Evolutionary conservation across 92 coral and sea anemone species (phyloP), one percentile per base, ranked within the genome.

Genomic region (Bergia sp.): DNA sequence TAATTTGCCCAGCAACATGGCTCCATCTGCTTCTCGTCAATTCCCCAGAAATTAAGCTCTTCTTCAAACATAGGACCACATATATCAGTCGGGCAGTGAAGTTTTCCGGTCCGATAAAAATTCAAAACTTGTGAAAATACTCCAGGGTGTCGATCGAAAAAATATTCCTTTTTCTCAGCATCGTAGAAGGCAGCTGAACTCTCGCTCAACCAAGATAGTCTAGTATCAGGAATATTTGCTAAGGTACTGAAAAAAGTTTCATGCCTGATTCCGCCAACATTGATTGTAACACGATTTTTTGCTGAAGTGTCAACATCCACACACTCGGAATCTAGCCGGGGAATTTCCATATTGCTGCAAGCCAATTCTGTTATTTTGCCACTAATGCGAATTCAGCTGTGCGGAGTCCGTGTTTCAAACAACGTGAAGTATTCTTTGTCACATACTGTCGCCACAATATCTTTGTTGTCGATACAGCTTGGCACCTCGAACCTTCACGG

Each of bases 31-130:
- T 95, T 93, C 40, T 95, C 98, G 82, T 95, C 98, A 73, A 95
- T 94, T 73, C 98, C 98, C 98, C 98, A 95, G 82, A 95, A 95
- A 2, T 57, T 79, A n/a, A 95, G 86, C 41, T 95, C 98, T 66
- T 95, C 98, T 50, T 95, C 98, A 75, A 92, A 95, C 96, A 95
- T 91, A 18, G 98, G 98, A 1, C 98, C 98, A 39, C 98, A 95
- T 92, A 95, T 95, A 64, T 94, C 98, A 12, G 94, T 92, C 13
- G 98, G 98, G 69, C 95, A 95, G 77, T 95, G 98, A 8, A 95
- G 94, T 79, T 95, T 95, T 23, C 98, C 98, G 20, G 98, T 95
- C 36, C 98, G 95, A 64, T 93, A 95, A 76, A 91, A 95, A 75
- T 95, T 95, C 61, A 95, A 79, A 43, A 95, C 95, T 86, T 95